Evolutionary conservation across 2,113 vertebrate genomes (phyloP), one percentile per base, ranked within the genome.

Genomic region (Etheostoma cragini): DNA sequence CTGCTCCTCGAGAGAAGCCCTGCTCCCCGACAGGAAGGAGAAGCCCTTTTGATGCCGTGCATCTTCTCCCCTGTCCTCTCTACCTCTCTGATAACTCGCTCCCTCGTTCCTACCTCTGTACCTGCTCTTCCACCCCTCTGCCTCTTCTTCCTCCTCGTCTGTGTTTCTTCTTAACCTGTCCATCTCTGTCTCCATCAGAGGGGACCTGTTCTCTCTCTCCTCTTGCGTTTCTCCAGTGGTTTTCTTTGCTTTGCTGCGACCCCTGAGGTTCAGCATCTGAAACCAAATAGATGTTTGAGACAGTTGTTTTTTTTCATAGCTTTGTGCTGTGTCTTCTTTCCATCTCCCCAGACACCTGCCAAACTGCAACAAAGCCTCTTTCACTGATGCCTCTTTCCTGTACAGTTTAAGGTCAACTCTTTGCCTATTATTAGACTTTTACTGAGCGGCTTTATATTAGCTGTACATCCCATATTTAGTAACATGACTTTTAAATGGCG

Each of bases 261-360:
- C 90, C 88, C 91, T 91, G 88, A 95, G 93, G 90, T 87, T 92
- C 85, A 91, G 89, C 87, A 90, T 94, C 95, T 96, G 90, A 87
- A 94, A 94, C 84, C 83, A 89, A 80, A 87, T 3, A 81, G 76
- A 90, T 46, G 75, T 83, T 72, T 85, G 77, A 90, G 82, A 82
- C 54, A 65, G 69, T 78, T 30, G 1, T 35, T 35, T 35, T 11
- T 3, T 42, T 38, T 42, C 11, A 11, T 42, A 12, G 26, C 83
- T 88, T 85, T 78, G 76, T 88, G 82, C 35, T 65, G 21, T 26
- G 8, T 76, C 72, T 85, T 80, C 76, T 76, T 81, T 84, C 88
- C 65, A 26, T 78, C 91, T 92, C 91, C 82, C 75, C 78, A 88
- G 91, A 89, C 90, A 88, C 88, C 91, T 93, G 93, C 88, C 93